Conservation (phyloP, 2,113 vertebrate species). For the Terrapene triunguis region DNA sequence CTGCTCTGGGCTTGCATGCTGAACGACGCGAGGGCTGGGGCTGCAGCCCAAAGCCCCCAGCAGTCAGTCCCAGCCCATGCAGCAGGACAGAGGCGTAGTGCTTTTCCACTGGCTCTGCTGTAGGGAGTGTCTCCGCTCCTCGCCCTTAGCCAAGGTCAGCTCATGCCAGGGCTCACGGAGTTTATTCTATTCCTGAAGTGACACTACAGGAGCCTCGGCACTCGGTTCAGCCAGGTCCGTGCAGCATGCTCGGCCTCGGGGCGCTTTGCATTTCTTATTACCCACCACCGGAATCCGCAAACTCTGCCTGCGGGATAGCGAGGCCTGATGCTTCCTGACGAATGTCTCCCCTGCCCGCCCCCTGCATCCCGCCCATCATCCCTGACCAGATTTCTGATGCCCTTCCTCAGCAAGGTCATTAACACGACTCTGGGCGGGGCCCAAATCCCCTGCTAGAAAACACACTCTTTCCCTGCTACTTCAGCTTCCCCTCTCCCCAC, state of each 20-base stretch:
- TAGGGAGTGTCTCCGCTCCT: not conserved
- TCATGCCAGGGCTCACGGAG: not conserved
- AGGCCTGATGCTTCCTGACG: not conserved
- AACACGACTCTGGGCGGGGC: not conserved
- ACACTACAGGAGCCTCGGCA: not conserved
- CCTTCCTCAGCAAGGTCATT: not conserved
- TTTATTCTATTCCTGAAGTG: not conserved
- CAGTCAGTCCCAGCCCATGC: not conserved
- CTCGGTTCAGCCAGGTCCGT: not conserved
- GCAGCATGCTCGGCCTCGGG: not conserved
- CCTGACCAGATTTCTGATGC: not conserved
- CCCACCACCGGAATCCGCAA: not conserved
- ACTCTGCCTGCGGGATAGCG: rapidly evolving
- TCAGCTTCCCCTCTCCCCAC: not conserved
- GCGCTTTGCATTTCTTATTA: not conserved
- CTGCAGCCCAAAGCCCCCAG: not conserved
- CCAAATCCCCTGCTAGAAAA: not conserved
- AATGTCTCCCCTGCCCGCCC: not conserved
- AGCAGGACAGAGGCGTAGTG: too few relatives aligned
- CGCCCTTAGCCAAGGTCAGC: not conserved
- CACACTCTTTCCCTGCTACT: too few relatives aligned
- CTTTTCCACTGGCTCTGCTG: not conserved
- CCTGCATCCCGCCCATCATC: not conserved
- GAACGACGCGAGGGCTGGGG: too few relatives aligned
- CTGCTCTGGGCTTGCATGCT: not conserved